Percentiles rank a stretch among this genome's conserved stretches.
phyloP scores from a whole-genome alignment of 2,797 vertebrate species.

The Microctenopoma stevenorrisi region DNA sequence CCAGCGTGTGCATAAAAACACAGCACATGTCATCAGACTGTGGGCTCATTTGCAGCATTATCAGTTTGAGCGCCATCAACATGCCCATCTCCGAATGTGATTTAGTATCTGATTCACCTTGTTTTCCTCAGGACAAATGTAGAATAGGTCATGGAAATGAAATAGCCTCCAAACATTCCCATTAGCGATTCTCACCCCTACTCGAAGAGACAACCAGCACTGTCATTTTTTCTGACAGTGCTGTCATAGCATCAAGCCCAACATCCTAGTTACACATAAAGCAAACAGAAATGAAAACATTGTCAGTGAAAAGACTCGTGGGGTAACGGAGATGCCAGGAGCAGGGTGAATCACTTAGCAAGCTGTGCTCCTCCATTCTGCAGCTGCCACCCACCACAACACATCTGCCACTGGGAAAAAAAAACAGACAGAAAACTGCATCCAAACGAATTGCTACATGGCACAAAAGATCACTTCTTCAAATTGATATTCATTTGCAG shows the following conservation, averaged over 20 bases:
- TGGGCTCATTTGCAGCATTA: constrained; percentile 42
- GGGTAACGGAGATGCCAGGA: constrained; percentile 72
- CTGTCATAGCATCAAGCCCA: constrained; percentile 59
- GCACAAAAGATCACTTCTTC: constrained; percentile 68
- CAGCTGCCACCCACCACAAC: constrained; percentile 78
- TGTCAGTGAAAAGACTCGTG: constrained; percentile 76
- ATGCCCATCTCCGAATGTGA: constrained; percentile 22
- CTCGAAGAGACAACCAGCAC: constrained; percentile 27
- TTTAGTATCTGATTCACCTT: constrained; percentile 31
- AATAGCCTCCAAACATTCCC: constrained; percentile 54
- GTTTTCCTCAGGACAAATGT: constrained; percentile 19
- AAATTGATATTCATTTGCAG: constrained; percentile 71
- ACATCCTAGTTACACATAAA: constrained; percentile 69
- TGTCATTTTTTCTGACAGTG: constrained; percentile 68
- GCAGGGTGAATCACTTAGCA: constrained; percentile 79
- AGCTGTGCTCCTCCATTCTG: constrained; percentile 74
- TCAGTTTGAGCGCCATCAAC: constrained; percentile 38
- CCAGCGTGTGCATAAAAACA: constrained; percentile 35
- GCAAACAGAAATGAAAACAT: constrained; percentile 77
- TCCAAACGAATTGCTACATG: constrained; percentile 62
- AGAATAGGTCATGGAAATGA: constrained; percentile 47
- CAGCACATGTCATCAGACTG: constrained; percentile 54
- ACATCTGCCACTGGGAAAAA: constrained; percentile 72
- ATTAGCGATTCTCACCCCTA: constrained; percentile 43
- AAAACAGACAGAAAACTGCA: constrained; percentile 44